Evolutionary conservation across 1,140 invertebrate genomes (phyloP), one percentile per base, ranked within the genome.

Genomic region (Halictus rubicundus): DNA sequence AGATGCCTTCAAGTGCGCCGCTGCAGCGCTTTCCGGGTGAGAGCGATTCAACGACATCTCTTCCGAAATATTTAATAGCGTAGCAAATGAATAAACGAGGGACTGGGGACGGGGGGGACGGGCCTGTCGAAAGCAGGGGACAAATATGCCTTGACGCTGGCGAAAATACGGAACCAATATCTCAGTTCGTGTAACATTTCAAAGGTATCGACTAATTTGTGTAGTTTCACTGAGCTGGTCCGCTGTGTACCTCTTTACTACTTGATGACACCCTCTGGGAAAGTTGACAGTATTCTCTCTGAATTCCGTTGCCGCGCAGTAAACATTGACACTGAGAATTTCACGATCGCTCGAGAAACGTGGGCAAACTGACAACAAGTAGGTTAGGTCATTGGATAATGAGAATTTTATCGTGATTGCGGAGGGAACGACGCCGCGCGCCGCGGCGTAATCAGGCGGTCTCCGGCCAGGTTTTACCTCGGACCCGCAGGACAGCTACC

Each of bases 261-360:
- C n/a, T 57, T 57, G 54, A 57, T 57, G 54, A 57, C 54, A 21
- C 54, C 21, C 54, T n/a, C 21, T n/a, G n/a, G 54, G 21, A 57
- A 57, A 57, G 54, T 57, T 57, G 54, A 57, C 21, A 57, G 54
- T n/a, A 57, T 57, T 57, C 54, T n/a, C 54, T 57, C 54, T n/a
- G 54, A n/a, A n/a, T 57, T n/a, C 54, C n/a, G n/a, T 57, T 57
- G 19, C n/a, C 19, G 54, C 6, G n/a, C 54, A 7, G 8, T n/a
- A n/a, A 57, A 57, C 54, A 57, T 57, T 57, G 54, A 23, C 21
- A 21, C 21, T 57, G 49, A 16, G 49, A 52, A 52, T 57, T n/a
- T 57, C n/a, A 21, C 21, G 54, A 57, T 57, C 8, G 19, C 7
- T n/a, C 9, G 21, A n/a, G 21, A 1, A n/a, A 57, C 8, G 21